A percentile compares a stretch with the other conserved stretches of the same genome.
Evolutionary conservation across 2,797 vertebrate genomes (phyloP).

Genomic region (Hafferia zeledoni): DNA sequence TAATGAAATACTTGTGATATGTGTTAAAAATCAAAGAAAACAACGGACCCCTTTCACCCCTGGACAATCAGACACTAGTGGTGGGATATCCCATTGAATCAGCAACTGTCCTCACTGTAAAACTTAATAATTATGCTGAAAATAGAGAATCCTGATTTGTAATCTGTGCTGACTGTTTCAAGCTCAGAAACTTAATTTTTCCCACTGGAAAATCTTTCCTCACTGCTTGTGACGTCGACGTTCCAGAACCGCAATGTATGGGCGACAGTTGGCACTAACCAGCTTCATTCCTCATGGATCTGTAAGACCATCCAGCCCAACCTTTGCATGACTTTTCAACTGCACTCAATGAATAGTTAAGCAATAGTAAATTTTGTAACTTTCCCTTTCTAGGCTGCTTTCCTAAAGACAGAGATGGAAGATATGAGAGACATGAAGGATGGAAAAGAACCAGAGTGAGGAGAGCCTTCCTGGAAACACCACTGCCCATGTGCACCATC

Average conservation of each 20-base stretch:
- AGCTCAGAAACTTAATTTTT: background rate
- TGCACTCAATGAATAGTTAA: background rate
- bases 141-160: background rate
- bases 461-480: background rate
- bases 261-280: background rate
- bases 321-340: background rate
- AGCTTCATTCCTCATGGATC: background rate
- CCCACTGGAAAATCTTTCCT: background rate
- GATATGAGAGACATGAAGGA: background rate
- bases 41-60: background rate
- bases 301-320: background rate
- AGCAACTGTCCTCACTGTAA: background rate
- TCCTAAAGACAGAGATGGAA: background rate
- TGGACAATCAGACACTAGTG: background rate
- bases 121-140: background rate
- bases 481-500: background rate
- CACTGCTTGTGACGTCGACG: rapidly evolving
- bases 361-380: background rate
- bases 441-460: background rate
- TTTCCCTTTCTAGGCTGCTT: background rate
- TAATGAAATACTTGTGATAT: background rate
- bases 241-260: background rate
- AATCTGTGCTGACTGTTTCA: background rate
- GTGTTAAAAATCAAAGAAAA: background rate
- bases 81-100: background rate